Percentiles rank a stretch among this genome's conserved stretches.
Conservation (phyloP, 2,113 vertebrate species). For the Myotis davidii region DNA sequence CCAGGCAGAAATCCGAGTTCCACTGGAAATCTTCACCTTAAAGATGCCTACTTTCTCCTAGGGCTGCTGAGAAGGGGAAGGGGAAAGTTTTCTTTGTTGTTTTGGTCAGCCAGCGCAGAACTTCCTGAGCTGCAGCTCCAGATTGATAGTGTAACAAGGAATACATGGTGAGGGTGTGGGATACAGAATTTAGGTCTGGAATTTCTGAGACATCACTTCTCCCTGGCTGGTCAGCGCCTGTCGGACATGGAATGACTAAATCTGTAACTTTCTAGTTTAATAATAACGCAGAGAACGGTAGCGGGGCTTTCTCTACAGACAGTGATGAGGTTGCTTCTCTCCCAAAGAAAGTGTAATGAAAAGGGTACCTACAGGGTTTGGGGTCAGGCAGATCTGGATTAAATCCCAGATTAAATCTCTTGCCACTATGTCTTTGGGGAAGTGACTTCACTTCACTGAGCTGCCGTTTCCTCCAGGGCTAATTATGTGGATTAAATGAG, state of each 20-base stretch:
- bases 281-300: slow-evolving; percentile 9
- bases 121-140: slow-evolving; percentile 53
- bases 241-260: background rate
- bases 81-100: slow-evolving; percentile 60
- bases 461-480: background rate
- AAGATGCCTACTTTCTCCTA: slow-evolving; percentile 55
- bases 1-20: slow-evolving; percentile 68
- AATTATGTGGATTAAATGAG: background rate
- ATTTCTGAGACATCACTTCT: slow-evolving; percentile 37
- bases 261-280: slow-evolving; percentile 43
- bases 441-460: background rate
- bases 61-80: slow-evolving; percentile 21
- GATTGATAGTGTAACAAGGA: slow-evolving; percentile 43
- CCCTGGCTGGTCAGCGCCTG: background rate
- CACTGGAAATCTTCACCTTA: slow-evolving; percentile 35
- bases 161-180: background rate
- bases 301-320: background rate
- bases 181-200: background rate
- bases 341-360: background rate
- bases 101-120: slow-evolving; percentile 49
- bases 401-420: slow-evolving; percentile 7
- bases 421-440: background rate
- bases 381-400: background rate
- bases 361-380: background rate
- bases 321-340: background rate